phyloP scores from a whole-genome alignment of 2,113 vertebrate species.

The Apodemus speciosus region DNA sequence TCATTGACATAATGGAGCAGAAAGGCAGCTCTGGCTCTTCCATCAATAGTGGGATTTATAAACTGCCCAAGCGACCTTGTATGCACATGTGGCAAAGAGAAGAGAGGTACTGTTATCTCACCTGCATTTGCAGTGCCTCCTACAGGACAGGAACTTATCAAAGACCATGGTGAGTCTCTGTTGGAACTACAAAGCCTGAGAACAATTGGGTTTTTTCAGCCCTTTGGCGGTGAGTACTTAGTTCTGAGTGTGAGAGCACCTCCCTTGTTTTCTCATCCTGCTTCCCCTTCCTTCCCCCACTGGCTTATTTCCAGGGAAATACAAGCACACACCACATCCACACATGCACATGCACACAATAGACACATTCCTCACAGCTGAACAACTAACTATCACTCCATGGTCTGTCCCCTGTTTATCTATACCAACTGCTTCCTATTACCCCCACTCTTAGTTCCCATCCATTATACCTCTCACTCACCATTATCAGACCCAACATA shows the following conservation, averaged over 20 bases:
- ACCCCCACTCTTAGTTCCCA: neutral
- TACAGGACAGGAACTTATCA: constrained; percentile 42
- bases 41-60: constrained; percentile 25
- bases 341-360: neutral
- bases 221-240: constrained; percentile 23
- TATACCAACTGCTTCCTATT: no score
- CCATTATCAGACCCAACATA: neutral
- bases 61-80: constrained; percentile 27
- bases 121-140: neutral
- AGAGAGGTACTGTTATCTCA: neutral
- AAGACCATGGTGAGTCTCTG: constrained; percentile 25
- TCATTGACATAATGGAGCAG: neutral
- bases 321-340: neutral
- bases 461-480: neutral
- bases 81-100: neutral
- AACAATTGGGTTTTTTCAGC: neutral
- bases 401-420: neutral
- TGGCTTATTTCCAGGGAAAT: neutral
- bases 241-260: neutral
- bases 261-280: neutral
- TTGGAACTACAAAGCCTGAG: neutral
- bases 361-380: neutral
- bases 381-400: neutral
- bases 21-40: neutral
- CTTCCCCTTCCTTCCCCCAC: neutral